Evolutionary conservation across 2,113 vertebrate species (phyloP), one percentile per base, ranked within the genome.

Genomic region (Arothron firmamentum): DNA sequence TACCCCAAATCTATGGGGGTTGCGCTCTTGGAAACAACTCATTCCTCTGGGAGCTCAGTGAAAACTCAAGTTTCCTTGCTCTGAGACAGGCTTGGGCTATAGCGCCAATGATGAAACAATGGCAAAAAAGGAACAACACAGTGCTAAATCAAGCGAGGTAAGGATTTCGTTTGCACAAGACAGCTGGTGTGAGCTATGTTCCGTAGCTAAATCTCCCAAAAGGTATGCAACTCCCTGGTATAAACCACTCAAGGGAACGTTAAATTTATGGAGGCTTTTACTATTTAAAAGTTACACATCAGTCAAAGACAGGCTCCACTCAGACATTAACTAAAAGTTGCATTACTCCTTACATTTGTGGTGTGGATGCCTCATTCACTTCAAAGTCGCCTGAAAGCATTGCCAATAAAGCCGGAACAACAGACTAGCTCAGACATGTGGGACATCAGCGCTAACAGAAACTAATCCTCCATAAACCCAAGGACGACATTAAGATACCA

Each of bases 1-100:
- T 91, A 88, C 75, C 75, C 74, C 62, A 66, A 82, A 79, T 82
- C 78, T 70, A 63, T 82, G 73, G 81, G 72, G 78, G 62, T 68
- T 65, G 42, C 55, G 62, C 78, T 80, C 76, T 62, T 79, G 77
- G 80, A 85, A 87, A 87, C 75, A 74, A 74, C 77, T 79, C 56
- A 14, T 49, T 75, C 78, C 76, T 69, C 63, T 15, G 68, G 77
- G 76, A 75, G 65, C 65, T 58, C 17, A 45, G 2, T 17, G 23
- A 47, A 41, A 81, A 79, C 79, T 84, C 80, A 72, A 51, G 74
- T 89, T 86, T 81, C 74, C 56, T 58, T 31, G 15, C 34, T 42
- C 38, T 0, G 25, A 70, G 67, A 55, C 49, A 55, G 13, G 41
- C 60, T 72, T 64, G 31, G 64, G 21, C 52, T 62, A 20, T 17